These are phyloP conservation scores for Conops quadrifasciatus DNA, from an alignment of 2,888 invertebrate genomes.

Conservation along the genomic window DNA sequence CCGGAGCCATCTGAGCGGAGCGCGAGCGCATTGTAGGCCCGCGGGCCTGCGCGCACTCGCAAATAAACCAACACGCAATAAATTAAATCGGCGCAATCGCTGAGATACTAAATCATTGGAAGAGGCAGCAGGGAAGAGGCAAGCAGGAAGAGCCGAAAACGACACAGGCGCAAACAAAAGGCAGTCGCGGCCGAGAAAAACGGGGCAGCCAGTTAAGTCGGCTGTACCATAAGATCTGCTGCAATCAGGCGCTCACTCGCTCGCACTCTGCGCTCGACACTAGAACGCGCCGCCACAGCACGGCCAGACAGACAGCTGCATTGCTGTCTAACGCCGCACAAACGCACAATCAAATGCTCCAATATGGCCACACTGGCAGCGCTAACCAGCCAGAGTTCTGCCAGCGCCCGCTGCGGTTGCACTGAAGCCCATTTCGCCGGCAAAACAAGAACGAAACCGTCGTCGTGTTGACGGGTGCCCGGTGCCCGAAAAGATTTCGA, in stretches of 20 bases:
- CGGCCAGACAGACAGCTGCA: constrained; percentile 12
- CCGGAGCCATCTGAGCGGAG: constrained; percentile 1
- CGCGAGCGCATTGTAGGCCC: neutral
- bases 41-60: neutral
- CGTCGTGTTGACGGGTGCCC: neutral
- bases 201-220: neutral
- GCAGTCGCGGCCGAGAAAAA: neutral
- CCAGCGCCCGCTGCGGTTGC: neutral
- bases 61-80: constrained; percentile 23
- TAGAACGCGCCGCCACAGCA: constrained; percentile 8
- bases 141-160: neutral
- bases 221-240: constrained; percentile 1
- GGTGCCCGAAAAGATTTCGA: neutral
- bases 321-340: constrained; percentile 3
- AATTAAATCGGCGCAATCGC: constrained; percentile 25
- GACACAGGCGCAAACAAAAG: neutral
- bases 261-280: constrained; percentile 11
- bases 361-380: constrained; percentile 20
- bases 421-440: neutral
- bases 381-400: neutral
- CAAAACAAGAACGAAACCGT: neutral
- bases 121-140: neutral
- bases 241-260: neutral
- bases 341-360: constrained; percentile 19
- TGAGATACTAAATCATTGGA: constrained; percentile 24